phyloP scores from a whole-genome alignment of 2,113 vertebrate genomes.

The Lamprologus tigripictilis region DNA sequence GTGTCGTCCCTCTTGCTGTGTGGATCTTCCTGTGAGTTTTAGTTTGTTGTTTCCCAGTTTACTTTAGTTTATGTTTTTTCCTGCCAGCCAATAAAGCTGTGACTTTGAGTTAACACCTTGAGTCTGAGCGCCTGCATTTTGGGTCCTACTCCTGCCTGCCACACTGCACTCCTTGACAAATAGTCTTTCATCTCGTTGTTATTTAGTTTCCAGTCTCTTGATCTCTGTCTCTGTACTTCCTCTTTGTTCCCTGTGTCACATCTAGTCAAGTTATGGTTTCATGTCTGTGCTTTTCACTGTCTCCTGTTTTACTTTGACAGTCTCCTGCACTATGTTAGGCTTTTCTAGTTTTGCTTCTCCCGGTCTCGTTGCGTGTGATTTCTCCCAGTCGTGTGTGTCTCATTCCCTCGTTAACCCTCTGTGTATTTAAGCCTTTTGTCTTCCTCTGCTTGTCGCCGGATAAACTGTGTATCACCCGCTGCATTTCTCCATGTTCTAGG shows the following conservation, averaged over 20 bases:
- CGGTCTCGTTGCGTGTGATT: neutral
- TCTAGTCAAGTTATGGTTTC: neutral
- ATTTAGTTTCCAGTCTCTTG: neutral
- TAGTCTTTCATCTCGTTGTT: neutral
- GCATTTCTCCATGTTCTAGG: neutral
- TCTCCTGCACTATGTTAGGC: neutral
- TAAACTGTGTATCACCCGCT: fast-evolving
- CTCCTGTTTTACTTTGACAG: neutral
- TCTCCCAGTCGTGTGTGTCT: neutral
- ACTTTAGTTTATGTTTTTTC: no score
- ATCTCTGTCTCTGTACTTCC: neutral
- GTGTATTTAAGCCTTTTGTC: neutral
- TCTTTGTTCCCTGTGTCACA: neutral
- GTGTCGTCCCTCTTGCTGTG: no score
- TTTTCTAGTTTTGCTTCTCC: neutral
- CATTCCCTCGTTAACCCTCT: neutral
- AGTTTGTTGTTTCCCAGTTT: no score
- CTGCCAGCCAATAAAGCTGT: no score
- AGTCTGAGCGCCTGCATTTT: fast-evolving
- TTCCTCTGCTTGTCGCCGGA: fast-evolving
- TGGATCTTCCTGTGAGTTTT: no score
- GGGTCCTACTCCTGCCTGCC: no score
- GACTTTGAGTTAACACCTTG: no score
- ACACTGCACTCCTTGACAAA: neutral
- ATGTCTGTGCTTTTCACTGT: neutral